Base-by-base conservation (phyloP, 2,113 vertebrate species). In the Hippocampus zosterae region DNA sequence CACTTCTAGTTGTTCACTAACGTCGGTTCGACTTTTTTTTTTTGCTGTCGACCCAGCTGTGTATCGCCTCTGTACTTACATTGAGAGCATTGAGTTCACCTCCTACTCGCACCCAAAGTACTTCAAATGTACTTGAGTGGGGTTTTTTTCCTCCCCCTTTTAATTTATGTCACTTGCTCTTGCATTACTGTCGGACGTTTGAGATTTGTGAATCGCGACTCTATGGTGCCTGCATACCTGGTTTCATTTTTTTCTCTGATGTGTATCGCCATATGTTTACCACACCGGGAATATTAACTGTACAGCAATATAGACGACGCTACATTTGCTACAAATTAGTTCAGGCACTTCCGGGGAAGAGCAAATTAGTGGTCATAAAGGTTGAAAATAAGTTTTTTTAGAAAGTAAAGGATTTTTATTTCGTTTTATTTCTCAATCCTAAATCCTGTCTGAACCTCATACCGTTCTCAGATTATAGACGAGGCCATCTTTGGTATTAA, bases 401-500 rank as follows among this genome's bases (percentile, higher is more conserved):
- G 29, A 33, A 33, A 33, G 29, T 33, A 33, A 29, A 2, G 29
- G 29, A 29, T n/a, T n/a, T n/a, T n/a, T n/a, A n/a, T n/a, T n/a
- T n/a, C 19, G 68, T 74, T 71, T 78, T 65, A 84, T 88, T 72
- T 33, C 65, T 71, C 71, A 68, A 41, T 75, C 50, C 64, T 67
- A 71, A 84, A 21, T 74, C 78, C 29, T 3, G 61, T 73, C 68
- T 75, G 77, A 84, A 74, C 75, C 40, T 3, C 64, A 74, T 71
- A n/a, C 67, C 80, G 67, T 72, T 50, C 27, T 42, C 61, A 64
- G 27, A 60, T 18, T 60, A 29, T 60, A 29, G 40, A 64, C 18
- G 15, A 33, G 5, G 40, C 40, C 77, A 71, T 70, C 75, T 40
- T 29, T 78, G 72, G 61, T 76, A 78, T 63, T 3, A 64, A 67